phyloP scores from a whole-genome alignment of 2,113 vertebrate species.

The Platanista minor region DNA sequence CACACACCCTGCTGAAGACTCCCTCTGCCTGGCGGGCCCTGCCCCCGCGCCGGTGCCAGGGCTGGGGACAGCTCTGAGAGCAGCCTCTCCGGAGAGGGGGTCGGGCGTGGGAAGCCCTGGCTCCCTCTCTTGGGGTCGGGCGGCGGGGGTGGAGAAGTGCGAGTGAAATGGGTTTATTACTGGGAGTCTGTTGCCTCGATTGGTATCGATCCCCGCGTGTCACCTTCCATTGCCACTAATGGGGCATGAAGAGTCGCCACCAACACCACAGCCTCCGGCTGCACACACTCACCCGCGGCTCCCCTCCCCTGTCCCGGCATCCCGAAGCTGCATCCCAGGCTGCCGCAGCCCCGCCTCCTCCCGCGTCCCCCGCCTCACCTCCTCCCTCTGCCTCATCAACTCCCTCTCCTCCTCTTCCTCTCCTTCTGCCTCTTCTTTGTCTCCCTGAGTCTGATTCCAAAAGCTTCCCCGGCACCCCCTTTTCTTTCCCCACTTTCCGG shows the following conservation, averaged over 20 bases:
- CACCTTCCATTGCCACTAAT: conserved; percentile 74
- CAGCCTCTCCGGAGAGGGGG: neutral
- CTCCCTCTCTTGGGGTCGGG: neutral
- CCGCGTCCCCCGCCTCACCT: neutral
- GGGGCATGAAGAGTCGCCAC: conserved; percentile 71
- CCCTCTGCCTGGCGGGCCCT: neutral
- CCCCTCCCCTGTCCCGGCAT: neutral
- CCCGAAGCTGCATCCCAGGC: neutral
- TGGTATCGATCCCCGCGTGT: conserved; percentile 69
- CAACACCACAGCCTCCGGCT: neutral
- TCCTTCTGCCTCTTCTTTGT: neutral
- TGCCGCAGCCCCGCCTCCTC: neutral
- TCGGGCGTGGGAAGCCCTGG: neutral
- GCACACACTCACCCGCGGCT: neutral
- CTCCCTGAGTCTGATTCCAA: neutral
- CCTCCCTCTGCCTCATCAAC: neutral
- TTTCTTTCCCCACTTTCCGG: neutral
- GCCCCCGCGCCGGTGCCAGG: neutral
- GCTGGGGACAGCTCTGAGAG: neutral
- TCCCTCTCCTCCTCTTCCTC: neutral
- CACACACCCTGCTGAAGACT: neutral
- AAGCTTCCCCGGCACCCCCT: neutral
- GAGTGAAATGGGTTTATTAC: conserved; percentile 76
- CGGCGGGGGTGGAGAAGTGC: neutral
- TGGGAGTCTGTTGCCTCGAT: conserved; percentile 62